These are phyloP conservation scores for Mus pahari DNA, from an alignment of 2,113 vertebrate species.

Conservation along the genomic window DNA sequence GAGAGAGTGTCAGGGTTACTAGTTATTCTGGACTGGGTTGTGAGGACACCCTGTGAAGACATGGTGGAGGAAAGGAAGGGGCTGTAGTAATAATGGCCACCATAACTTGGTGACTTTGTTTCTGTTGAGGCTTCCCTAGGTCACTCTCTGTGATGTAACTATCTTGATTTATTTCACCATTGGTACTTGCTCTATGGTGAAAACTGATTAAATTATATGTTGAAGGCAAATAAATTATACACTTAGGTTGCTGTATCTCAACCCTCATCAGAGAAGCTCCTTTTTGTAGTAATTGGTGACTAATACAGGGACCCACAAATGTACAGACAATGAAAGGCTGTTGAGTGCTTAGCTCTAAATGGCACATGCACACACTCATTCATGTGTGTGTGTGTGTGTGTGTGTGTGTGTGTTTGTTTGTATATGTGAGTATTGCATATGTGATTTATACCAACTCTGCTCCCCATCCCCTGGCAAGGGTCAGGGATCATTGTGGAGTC, in stretches of 20 bases:
- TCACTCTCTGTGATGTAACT: not conserved
- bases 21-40: not conserved
- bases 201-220: not conserved
- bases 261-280: not conserved
- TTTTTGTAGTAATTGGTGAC: not conserved
- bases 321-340: too few relatives aligned
- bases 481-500: too few relatives aligned
- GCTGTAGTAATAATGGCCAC: too few relatives aligned
- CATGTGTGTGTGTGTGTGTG: not conserved
- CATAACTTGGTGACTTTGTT: not conserved
- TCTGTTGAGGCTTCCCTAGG: not conserved
- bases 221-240: not conserved
- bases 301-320: not conserved
- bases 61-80: not conserved
- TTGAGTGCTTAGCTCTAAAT: not conserved
- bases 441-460: too few relatives aligned
- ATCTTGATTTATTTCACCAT: not conserved
- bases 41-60: not conserved
- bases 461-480: too few relatives aligned
- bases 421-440: too few relatives aligned
- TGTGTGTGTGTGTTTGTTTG: too few relatives aligned
- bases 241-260: not conserved
- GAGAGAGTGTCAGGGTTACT: not conserved
- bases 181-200: not conserved
- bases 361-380: not conserved